A percentile compares a stretch with the other conserved stretches of the same genome.
Conservation (phyloP, 2,888 invertebrate species). For the Physocephala rufipes region DNA sequence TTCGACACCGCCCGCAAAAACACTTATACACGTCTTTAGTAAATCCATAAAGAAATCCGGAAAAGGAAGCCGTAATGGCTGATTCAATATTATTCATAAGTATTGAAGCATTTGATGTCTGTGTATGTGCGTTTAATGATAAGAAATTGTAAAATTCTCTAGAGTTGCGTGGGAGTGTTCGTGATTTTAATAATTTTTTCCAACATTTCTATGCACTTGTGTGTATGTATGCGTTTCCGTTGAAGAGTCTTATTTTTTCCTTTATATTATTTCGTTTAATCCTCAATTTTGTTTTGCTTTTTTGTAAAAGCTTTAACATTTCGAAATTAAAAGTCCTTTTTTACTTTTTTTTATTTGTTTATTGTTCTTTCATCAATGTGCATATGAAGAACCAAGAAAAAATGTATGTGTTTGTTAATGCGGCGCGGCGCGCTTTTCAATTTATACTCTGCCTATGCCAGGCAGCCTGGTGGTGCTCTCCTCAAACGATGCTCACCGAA, state of each 20-base stretch:
- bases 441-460: constrained; percentile 8
- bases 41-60: not conserved
- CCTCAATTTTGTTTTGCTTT: not conserved
- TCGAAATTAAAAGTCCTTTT: constrained; percentile 22
- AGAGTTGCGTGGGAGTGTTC: constrained; percentile 33
- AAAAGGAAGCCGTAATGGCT: constrained; percentile 14
- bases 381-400: constrained; percentile 22
- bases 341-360: constrained; percentile 30
- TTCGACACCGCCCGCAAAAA: not conserved
- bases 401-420: constrained; percentile 20
- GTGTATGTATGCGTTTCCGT: not conserved
- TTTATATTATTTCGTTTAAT: not conserved
- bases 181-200: no score
- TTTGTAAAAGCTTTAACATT: not conserved
- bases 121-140: no score
- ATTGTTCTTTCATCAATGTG: constrained; percentile 29
- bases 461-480: constrained; percentile 18
- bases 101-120: constrained; percentile 22
- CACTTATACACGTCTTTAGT: not conserved
- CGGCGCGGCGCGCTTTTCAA: constrained; percentile 33
- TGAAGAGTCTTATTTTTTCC: no score
- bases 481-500: constrained; percentile 30
- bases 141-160: constrained; percentile 11
- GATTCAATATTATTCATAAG: constrained; percentile 24
- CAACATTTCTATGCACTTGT: not conserved